These are phyloP conservation scores for Ceryle rudis DNA, from an alignment of 2,797 vertebrate species.

Conservation along the genomic window DNA sequence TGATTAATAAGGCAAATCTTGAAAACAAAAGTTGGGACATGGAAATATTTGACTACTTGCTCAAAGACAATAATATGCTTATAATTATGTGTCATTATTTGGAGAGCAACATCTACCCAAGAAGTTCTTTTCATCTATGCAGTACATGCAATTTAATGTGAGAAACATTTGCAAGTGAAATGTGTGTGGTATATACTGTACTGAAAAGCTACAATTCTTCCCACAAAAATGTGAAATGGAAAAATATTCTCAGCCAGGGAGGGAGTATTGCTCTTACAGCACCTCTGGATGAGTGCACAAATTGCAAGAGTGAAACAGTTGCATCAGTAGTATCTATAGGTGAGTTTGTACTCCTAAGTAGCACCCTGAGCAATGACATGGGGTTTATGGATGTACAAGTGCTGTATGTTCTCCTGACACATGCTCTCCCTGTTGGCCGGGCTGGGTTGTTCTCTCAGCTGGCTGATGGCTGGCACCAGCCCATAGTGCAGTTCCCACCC, in stretches of 20 bases:
- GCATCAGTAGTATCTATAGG: neutral
- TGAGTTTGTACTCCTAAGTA: neutral
- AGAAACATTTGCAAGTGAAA: neutral
- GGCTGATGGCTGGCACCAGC: neutral
- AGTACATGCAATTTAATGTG: neutral
- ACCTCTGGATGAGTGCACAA: neutral
- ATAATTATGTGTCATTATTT: neutral
- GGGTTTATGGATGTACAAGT: neutral
- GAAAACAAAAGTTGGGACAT: neutral
- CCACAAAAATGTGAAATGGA: neutral
- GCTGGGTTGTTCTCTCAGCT: neutral
- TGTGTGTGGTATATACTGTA: neutral
- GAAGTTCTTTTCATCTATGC: neutral
- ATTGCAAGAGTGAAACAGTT: neutral
- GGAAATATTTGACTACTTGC: neutral
- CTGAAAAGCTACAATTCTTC: neutral
- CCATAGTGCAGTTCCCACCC: neutral
- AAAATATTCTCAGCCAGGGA: neutral
- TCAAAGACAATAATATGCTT: neutral
- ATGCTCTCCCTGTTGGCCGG: neutral
- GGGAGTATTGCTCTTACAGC: neutral
- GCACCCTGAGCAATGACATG: neutral
- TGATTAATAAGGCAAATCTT: neutral
- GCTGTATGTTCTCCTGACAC: neutral
- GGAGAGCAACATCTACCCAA: fast-evolving